Evolutionary conservation across 1,140 invertebrate genomes (phyloP).

Genomic region (Drosophila nasuta): DNA sequence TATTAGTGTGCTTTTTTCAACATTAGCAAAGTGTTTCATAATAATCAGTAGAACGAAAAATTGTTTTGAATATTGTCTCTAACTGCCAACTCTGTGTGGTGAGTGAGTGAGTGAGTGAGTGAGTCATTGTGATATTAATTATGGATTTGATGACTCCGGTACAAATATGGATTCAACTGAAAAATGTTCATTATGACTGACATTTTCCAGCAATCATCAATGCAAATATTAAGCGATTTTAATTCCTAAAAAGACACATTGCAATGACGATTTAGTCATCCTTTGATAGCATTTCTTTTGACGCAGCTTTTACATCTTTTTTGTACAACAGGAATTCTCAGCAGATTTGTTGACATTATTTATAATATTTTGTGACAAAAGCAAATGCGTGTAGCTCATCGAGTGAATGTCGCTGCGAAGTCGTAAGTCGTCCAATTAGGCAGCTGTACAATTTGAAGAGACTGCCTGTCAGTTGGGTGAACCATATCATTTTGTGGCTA

Average conservation of each 20-base stretch:
- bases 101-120: background rate
- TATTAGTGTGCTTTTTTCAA: background rate
- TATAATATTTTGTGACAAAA: background rate
- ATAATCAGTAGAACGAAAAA: background rate
- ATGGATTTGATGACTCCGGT: background rate
- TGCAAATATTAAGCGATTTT: background rate
- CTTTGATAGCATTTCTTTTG: background rate
- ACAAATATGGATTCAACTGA: background rate
- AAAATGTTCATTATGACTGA: background rate
- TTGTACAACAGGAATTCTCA: background rate
- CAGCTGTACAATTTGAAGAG: conserved; percentile 34
- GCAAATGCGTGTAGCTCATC: conserved; percentile 14
- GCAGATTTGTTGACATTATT: conserved; percentile 1
- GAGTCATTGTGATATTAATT: conserved; percentile 8
- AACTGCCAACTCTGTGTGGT: background rate
- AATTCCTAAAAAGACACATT: background rate
- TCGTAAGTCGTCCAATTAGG: conserved; percentile 41
- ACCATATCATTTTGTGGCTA: conserved; percentile 46
- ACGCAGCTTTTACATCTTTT: background rate
- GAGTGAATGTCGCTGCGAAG: conserved; percentile 2
- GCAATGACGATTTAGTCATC: background rate
- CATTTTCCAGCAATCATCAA: background rate
- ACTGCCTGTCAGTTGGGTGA: conserved; percentile 21
- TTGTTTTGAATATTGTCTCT: background rate
- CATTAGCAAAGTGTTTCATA: background rate